Base-by-base conservation (phyloP, 2,888 invertebrate genomes). In the Dusona sp. region DNA sequence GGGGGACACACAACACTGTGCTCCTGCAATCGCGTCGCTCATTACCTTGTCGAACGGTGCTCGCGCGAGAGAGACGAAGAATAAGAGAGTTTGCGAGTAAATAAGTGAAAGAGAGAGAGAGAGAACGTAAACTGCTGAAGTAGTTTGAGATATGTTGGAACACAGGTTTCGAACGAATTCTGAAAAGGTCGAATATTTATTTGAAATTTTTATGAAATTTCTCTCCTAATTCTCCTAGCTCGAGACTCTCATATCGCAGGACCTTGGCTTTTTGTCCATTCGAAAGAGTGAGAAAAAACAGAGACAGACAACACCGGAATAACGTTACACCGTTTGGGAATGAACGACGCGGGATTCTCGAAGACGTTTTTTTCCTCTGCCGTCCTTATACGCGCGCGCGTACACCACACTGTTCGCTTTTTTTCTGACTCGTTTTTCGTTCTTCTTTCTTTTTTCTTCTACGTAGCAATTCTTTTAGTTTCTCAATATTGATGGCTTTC, bases 41-140 rank as follows among this genome's bases (percentile, higher is more conserved):
- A 72, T 86, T 86, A 82, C 86, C 84, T 84, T 64, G 86, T 75
- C 65, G 81, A 84, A 86, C 78, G 79, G 81, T 81, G 81, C 61
- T 51, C 74, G 79, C 61, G 70, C 6, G 83, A 48, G 67, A 54
- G 65, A 78, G 38, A 64, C 48, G 36, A 36, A 68, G 22, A 48
- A 11, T n/a, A n/a, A 38, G 16, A 68, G 36, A 65, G 67, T 29
- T 16, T 7, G 33, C 19, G n/a, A 51, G 57, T 11, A 51, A 65
- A 64, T 64, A 72, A 68, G 36, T 54, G 38, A 70, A 48, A 67
- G 42, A 22, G 75, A 65, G 19, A 11, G 57, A 72, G 57, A 61
- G 22, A 72, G 45, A 61, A 3, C 51, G 19, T 29, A 45, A 77
- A 48, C 11, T 51, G 36, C 51, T 51, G 29, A 19, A 45, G 19